These are phyloP conservation scores for Camponotus fellah DNA, from an alignment of 2,888 invertebrate species.

Conservation along the genomic window DNA sequence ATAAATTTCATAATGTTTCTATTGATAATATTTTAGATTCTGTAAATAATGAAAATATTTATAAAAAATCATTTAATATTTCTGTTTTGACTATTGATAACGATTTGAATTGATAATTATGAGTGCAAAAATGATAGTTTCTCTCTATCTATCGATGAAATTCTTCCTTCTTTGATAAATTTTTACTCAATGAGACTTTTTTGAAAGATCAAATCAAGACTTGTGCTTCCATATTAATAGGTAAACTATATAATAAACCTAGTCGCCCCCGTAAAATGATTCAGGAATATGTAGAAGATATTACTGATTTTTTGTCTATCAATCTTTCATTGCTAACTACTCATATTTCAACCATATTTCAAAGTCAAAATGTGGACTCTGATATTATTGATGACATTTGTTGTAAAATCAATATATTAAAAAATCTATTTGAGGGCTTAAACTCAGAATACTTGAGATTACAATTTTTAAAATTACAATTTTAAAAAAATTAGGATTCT, in stretches of 20 bases:
- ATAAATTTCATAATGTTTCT: not conserved
- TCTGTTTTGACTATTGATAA: not conserved
- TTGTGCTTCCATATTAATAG: constrained; percentile 4
- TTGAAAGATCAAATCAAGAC: not conserved
- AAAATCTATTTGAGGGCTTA: no score
- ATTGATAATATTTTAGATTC: not conserved
- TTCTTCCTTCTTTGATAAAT: not conserved
- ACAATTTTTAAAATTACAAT: no score
- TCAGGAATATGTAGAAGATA: constrained; percentile 8
- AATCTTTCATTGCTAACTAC: no score
- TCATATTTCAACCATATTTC: no score
- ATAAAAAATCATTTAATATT: not conserved
- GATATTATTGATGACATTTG: no score
- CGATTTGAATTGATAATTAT: not conserved
- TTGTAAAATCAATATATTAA: no score
- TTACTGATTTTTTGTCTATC: not conserved
- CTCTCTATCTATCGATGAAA: not conserved
- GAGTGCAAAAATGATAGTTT: not conserved
- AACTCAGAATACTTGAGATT: no score
- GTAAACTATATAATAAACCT: not conserved
- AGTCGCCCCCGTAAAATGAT: not conserved
- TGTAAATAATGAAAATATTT: not conserved
- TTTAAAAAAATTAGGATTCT: no score
- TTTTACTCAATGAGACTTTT: not conserved
- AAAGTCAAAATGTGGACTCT: no score